phyloP scores from a whole-genome alignment of 1,140 invertebrate genomes.

The Nasonia vitripennis region DNA sequence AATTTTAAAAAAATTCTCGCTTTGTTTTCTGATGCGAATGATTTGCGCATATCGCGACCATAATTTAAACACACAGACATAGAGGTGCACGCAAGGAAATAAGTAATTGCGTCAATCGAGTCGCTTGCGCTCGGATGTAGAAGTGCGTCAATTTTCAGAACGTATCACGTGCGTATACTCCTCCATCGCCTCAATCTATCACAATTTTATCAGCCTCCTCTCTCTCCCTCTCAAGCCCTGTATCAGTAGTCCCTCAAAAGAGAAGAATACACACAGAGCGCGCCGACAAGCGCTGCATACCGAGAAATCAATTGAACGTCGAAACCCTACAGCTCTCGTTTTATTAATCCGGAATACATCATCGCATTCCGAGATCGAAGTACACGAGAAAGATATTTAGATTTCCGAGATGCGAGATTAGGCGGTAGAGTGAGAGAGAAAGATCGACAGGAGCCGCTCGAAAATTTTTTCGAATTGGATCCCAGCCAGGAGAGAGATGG shows the following conservation, averaged over 20 bases:
- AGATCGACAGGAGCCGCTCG: slow-evolving; percentile 36
- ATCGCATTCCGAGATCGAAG: not conserved
- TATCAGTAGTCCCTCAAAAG: too few species aligned
- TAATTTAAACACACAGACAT: too few species aligned
- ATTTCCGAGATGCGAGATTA: slow-evolving; percentile 43
- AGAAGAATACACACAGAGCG: too few species aligned
- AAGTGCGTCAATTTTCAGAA: not conserved
- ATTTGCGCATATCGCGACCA: not conserved
- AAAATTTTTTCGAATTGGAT: slow-evolving; percentile 27
- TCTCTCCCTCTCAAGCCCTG: too few species aligned
- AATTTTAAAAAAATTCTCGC: too few species aligned
- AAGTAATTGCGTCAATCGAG: slow-evolving; percentile 42
- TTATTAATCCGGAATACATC: slow-evolving; percentile 22
- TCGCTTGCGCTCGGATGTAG: slow-evolving; percentile 13
- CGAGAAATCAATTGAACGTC: not conserved
- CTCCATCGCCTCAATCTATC: not conserved
- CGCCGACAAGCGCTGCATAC: not conserved
- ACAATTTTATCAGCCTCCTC: too few species aligned
- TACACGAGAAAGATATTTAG: slow-evolving; percentile 40
- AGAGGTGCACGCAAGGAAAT: slow-evolving; percentile 26
- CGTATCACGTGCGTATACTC: not conserved
- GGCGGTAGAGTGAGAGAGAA: not conserved
- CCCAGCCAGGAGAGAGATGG: slow-evolving; percentile 29
- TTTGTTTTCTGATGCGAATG: slow-evolving; percentile 43
- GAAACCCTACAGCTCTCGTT: not conserved